These are phyloP conservation scores for Ceratitis capitata DNA, from an alignment of 1,140 invertebrate species.

Conservation along the genomic window DNA sequence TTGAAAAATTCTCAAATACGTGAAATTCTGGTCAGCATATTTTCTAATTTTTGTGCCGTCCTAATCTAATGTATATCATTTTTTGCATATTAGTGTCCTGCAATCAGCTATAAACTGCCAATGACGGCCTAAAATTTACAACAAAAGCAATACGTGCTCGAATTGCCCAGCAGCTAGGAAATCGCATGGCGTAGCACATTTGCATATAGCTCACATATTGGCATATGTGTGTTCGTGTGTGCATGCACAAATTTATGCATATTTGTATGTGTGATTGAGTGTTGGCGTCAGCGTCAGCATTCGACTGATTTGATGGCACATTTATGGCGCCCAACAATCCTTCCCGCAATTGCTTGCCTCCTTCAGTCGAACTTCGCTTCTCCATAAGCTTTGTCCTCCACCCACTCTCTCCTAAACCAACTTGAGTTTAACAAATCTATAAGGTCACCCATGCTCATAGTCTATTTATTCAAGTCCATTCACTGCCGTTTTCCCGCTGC, in stretches of 20 bases:
- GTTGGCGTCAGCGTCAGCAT: constrained; percentile 42
- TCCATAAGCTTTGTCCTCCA: neutral
- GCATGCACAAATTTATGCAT: too few species aligned
- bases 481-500: neutral
- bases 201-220: neutral
- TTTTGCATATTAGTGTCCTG: neutral
- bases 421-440: neutral
- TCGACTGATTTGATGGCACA: constrained; percentile 46
- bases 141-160: constrained; percentile 9
- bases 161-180: neutral
- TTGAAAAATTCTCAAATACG: too few species aligned
- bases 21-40: too few species aligned
- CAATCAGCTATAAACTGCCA: constrained; percentile 2
- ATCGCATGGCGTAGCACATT: neutral
- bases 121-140: constrained; percentile 4
- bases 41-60: too few species aligned
- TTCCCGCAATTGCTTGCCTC: neutral
- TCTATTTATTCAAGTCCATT: neutral
- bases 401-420: neutral
- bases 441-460: neutral
- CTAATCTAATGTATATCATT: neutral
- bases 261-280: neutral
- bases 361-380: too few species aligned
- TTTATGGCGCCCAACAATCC: neutral
- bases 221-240: neutral